Base-by-base conservation (phyloP, 2,888 invertebrate genomes). In the Tachystola acroxantha region DNA sequence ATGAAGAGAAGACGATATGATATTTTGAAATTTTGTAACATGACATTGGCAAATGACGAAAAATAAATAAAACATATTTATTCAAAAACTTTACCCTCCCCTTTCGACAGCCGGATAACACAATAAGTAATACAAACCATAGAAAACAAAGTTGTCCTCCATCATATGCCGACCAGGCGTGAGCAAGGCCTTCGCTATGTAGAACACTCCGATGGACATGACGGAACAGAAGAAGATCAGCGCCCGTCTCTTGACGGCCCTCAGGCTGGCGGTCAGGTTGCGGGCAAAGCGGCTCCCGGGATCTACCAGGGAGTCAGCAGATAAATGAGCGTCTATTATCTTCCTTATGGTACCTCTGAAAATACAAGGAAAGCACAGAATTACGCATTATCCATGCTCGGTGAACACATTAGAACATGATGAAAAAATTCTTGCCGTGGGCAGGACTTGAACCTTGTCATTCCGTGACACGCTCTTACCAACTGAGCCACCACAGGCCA, bases 321-420 rank as follows among this genome's bases (percentile, higher is more conserved):
- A 40, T 2, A 63, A 31, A 14, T 55, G 64, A 1, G 42, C 37
- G 1, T 50, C 40, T 0, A 59, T 39, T 3, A 66, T 49, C 9
- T 42, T 36, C 31, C 45, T 44, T 0, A 61, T 40, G 36, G 47
- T 45, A 0, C 46, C 43, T 12, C 60, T 63, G 40, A 6, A 16
- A 16, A 6, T 1, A 39, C 10, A 31, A 30, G 19, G 9, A 10
- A 42, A n/a, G n/a, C n/a, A n/a, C n/a, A n/a, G n/a, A n/a, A n/a
- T n/a, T n/a, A n/a, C n/a, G n/a, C n/a, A n/a, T n/a, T n/a, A n/a
- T n/a, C n/a, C n/a, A n/a, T n/a, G n/a, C n/a, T n/a, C n/a, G n/a
- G n/a, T n/a, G n/a, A n/a, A n/a, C n/a, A n/a, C n/a, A n/a, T n/a
- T n/a, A n/a, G n/a, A n/a, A n/a, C n/a, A n/a, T n/a, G n/a, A n/a